These are phyloP conservation scores for Abrostola tripartita DNA, from an alignment of 2,888 invertebrate genomes.

Conservation along the genomic window DNA sequence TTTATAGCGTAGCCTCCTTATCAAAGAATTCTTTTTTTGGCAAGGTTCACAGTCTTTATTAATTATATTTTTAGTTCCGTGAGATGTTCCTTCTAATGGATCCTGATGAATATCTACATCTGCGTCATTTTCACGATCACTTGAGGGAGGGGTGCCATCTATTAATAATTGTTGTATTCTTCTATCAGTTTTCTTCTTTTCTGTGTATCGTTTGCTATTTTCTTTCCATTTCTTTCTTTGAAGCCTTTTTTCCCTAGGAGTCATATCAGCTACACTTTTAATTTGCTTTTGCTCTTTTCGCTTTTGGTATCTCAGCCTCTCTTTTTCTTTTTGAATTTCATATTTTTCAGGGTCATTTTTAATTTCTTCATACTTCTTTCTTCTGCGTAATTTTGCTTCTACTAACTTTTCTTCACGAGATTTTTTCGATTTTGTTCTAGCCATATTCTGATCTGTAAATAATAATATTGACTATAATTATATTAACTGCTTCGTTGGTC, in stretches of 20 bases:
- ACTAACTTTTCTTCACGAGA: conserved; percentile 26
- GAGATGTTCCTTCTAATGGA: neutral
- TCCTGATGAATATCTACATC: neutral
- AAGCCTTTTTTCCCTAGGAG: conserved; percentile 25
- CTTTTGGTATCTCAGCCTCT: conserved; percentile 28
- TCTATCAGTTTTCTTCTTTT: conserved; percentile 23
- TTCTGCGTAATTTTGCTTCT: conserved; percentile 5
- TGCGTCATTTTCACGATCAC: neutral
- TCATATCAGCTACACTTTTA: conserved; percentile 24
- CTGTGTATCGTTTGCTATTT: conserved; percentile 21
- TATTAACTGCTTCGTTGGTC: neutral
- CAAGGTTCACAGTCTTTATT: too few species aligned
- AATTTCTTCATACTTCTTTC: conserved; percentile 12
- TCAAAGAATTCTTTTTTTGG: too few species aligned
- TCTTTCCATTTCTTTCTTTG: conserved; percentile 39
- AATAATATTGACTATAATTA: conserved; percentile 9
- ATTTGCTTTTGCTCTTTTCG: conserved; percentile 33
- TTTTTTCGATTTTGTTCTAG: conserved; percentile 29
- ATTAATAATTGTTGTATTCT: conserved; percentile 1
- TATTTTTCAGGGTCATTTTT: conserved; percentile 25
- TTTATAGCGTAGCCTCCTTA: too few species aligned
- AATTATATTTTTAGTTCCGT: neutral
- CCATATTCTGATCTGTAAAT: conserved; percentile 19
- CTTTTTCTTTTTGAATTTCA: conserved; percentile 32
- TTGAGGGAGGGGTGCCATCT: conserved; percentile 1